Base-by-base conservation (phyloP, 2,797 vertebrate species). In the Astyanax mexicanus region DNA sequence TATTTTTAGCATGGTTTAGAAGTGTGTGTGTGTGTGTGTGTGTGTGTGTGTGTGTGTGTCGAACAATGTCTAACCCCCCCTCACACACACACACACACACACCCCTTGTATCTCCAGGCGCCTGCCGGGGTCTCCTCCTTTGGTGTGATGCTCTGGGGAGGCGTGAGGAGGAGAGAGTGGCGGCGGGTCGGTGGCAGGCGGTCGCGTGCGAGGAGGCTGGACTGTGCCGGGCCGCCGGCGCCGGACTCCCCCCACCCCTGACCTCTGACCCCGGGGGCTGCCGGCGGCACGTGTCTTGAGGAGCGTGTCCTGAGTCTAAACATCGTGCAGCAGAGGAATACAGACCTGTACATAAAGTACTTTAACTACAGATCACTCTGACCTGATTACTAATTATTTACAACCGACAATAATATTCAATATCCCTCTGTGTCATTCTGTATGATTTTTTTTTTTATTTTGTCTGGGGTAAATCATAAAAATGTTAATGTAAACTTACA, bases 31-130 rank as follows among this genome's bases (percentile, higher is more conserved):
- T 52, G 2, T 52, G 9, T 71, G 35, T 0, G 6, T 27, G n/a
- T n/a, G n/a, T n/a, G n/a, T 12, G 10, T 25, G 21, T 7, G n/a
- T 52, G 2, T 52, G 9, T 71, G 35, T 0, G 6, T 27, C 47
- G 74, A 87, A 90, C 88, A 92, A 88, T 87, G 74, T 21, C 4
- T 66, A 71, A 77, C 52, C 73, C 83, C 83, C 79, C 35, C 75
- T 71, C 78, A n/a, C 64, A 82, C 5, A n/a, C n/a, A n/a, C n/a
- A n/a, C n/a, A n/a, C n/a, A n/a, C n/a, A n/a, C n/a, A n/a, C n/a
- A 32, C 72, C 77, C n/a, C n/a, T n/a, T n/a, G n/a, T n/a, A n/a
- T n/a, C n/a, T n/a, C n/a, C n/a, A n/a, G 66, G 81, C 72, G 64
- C 78, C 77, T 66, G 29, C 70, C 8, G 29, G 54, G 40, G 77